Percentiles rank a stretch among this genome's conserved stretches.
Evolutionary conservation across 2,113 vertebrate genomes (phyloP).

Genomic region (Corvus hawaiiensis): DNA sequence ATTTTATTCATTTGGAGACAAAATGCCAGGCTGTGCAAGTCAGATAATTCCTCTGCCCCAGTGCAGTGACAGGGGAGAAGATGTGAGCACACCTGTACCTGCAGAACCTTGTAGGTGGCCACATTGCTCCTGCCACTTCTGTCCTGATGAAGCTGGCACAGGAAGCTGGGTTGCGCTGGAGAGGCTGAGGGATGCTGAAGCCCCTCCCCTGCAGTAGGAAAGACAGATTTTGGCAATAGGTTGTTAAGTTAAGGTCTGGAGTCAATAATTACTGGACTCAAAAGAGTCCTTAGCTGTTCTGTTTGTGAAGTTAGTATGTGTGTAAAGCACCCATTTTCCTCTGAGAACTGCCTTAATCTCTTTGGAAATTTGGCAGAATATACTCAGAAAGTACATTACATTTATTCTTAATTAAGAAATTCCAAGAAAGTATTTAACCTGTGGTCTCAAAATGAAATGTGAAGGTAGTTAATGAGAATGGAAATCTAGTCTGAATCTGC

Average conservation of each 20-base stretch:
- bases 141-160: not conserved
- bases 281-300: not conserved
- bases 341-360: not conserved
- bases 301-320: not conserved
- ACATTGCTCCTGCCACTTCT: fast-evolving
- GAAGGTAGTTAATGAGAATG: not conserved
- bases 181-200: not conserved
- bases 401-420: not conserved
- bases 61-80: not conserved
- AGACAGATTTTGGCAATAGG: not conserved
- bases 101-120: fast-evolving
- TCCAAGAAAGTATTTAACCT: not conserved
- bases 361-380: not conserved
- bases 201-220: not conserved
- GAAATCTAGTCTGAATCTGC: not conserved
- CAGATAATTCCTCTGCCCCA: not conserved
- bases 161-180: not conserved
- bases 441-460: not conserved
- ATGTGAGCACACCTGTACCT: fast-evolving
- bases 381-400: not conserved
- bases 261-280: not conserved
- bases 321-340: not conserved
- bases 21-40: not conserved
- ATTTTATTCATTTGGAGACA: not conserved
- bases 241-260: not conserved